phyloP scores from a whole-genome alignment of 2,888 invertebrate species.

The Drosophila phalerata region DNA sequence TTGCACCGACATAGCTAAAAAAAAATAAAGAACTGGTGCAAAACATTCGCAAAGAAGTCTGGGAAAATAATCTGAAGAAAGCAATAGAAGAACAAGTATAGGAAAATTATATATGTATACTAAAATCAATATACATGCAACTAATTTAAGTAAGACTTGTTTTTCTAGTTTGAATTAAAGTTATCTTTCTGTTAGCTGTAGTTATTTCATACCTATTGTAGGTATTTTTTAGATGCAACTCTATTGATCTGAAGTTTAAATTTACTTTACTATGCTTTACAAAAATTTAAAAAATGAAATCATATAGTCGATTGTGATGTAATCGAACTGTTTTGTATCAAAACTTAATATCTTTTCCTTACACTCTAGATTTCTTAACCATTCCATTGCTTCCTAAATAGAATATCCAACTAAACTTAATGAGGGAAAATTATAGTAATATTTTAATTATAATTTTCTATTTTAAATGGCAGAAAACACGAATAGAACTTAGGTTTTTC shows the following conservation, averaged over 20 bases:
- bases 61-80: conserved; percentile 9
- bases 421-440: background rate
- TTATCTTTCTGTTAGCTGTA: background rate
- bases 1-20: conserved; percentile 5
- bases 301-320: too few species aligned
- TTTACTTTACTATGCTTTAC: too few species aligned
- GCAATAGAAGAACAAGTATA: background rate
- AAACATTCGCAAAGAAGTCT: conserved; percentile 2
- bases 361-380: too few species aligned
- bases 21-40: background rate
- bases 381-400: too few species aligned
- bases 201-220: background rate
- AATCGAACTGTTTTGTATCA: too few species aligned
- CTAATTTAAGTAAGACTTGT: background rate
- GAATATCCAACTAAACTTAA: too few species aligned
- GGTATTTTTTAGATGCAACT: too few species aligned
- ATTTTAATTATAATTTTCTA: background rate
- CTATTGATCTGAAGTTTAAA: too few species aligned
- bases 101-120: background rate
- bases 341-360: too few species aligned
- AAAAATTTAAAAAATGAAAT: too few species aligned
- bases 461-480: background rate
- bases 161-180: background rate
- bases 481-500: background rate
- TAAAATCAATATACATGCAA: background rate